Evolutionary conservation across 1,140 invertebrate genomes (phyloP).

Genomic region (Ectropis grisescens): DNA sequence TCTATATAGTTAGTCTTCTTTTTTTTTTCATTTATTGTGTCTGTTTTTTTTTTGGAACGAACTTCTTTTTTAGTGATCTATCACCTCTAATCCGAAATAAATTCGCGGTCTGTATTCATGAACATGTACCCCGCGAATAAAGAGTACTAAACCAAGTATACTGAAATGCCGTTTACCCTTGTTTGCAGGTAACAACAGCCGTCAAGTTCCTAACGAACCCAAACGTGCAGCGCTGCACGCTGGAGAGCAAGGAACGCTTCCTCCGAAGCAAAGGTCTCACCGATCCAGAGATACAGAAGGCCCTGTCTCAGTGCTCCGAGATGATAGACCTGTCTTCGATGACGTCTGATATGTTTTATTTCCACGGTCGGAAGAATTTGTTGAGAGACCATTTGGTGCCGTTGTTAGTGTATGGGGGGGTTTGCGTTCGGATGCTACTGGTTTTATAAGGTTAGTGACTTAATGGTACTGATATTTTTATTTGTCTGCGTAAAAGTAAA

Average conservation of each 20-base stretch:
- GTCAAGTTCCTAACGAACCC: slow-evolving; percentile 90
- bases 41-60: no score
- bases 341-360: slow-evolving; percentile 54
- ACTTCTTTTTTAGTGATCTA: no score
- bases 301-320: slow-evolving; percentile 72
- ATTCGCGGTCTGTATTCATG: no score
- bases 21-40: no score
- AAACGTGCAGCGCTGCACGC: slow-evolving; percentile 80
- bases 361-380: slow-evolving; percentile 65
- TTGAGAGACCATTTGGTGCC: slow-evolving; percentile 78
- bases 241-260: slow-evolving; percentile 84
- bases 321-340: slow-evolving; percentile 39
- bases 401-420: slow-evolving; percentile 77
- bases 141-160: no score
- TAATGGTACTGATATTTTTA: no score
- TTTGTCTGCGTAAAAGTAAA: no score
- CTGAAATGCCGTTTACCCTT: background rate
- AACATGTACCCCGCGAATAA: no score
- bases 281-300: slow-evolving; percentile 81
- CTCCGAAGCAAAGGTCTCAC: slow-evolving; percentile 85
- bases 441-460: slow-evolving; percentile 81
- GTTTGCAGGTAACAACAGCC: slow-evolving; percentile 82
- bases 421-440: slow-evolving; percentile 79
- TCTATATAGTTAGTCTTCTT: no score
- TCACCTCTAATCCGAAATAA: no score